A percentile compares a stretch with the other conserved stretches of the same genome.
These are phyloP conservation scores for Myripristis jacobus DNA, from an alignment of 2,797 vertebrate genomes.

Conservation along the genomic window DNA sequence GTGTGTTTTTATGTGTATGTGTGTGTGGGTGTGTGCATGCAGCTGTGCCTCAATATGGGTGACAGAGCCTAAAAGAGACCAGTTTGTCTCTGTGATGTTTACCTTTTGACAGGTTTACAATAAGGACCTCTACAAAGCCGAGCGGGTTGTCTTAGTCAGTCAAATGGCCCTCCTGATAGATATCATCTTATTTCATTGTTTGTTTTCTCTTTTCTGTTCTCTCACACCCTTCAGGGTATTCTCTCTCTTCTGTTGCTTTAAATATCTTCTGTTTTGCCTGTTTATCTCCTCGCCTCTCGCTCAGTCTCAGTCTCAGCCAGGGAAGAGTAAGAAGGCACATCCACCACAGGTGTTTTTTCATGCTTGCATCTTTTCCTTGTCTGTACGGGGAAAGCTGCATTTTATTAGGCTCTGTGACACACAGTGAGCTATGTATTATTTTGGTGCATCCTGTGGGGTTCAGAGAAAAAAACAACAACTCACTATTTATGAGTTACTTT, in stretches of 20 bases:
- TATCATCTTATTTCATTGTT: background rate
- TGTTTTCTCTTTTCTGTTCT: background rate
- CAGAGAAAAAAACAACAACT: background rate
- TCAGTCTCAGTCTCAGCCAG: background rate
- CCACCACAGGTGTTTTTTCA: background rate
- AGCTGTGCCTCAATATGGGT: too few relatives aligned
- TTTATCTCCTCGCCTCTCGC: too few relatives aligned
- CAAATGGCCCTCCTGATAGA: background rate
- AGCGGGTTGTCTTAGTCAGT: background rate
- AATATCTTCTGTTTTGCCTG: background rate
- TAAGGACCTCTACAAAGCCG: background rate
- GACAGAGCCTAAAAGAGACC: background rate
- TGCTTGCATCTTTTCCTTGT: conserved; percentile 4
- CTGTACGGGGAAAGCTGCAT: conserved; percentile 4
- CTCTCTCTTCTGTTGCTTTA: background rate
- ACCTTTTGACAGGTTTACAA: background rate
- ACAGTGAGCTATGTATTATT: conserved; percentile 27
- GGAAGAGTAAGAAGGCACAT: background rate
- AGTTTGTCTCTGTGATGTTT: background rate
- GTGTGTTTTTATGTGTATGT: too few relatives aligned
- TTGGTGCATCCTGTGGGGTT: conserved; percentile 4
- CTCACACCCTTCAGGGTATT: background rate
- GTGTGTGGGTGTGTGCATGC: too few relatives aligned
- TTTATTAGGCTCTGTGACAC: conserved; percentile 16
- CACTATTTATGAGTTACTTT: conserved; percentile 11